Conservation (phyloP, 2,888 invertebrate species). For the Mimas tiliae region DNA sequence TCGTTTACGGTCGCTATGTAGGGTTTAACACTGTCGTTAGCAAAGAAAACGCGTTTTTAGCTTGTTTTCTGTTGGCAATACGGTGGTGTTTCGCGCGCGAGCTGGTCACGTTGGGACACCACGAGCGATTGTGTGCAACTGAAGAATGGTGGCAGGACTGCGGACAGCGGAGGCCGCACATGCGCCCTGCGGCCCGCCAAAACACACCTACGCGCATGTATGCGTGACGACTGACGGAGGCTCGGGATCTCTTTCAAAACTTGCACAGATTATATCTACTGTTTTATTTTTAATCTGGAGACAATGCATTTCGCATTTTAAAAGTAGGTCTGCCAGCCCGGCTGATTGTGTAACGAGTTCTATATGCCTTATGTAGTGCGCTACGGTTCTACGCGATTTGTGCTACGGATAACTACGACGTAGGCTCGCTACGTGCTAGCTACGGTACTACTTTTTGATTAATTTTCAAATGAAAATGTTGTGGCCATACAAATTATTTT, state of each 20-base stretch:
- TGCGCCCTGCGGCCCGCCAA: constrained; percentile 78
- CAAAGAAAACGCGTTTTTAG: constrained; percentile 50
- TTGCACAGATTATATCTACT: constrained; percentile 58
- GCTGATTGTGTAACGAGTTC: constrained; percentile 24
- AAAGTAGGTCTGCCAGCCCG: constrained; percentile 32
- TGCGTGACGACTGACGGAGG: constrained; percentile 58
- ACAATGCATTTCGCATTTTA: constrained; percentile 31
- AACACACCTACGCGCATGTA: constrained; percentile 82
- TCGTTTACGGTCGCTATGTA: constrained; percentile 36
- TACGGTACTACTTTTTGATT: constrained; percentile 1
- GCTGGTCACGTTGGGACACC: constrained; percentile 50
- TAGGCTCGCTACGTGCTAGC: constrained; percentile 38
- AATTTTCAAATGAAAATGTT: background rate
- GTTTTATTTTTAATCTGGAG: constrained; percentile 31
- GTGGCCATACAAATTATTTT: too few species aligned
- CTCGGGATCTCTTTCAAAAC: constrained; percentile 62
- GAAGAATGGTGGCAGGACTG: constrained; percentile 83
- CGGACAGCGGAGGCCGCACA: constrained; percentile 73
- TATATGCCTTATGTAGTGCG: constrained; percentile 16
- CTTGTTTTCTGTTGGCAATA: constrained; percentile 68
- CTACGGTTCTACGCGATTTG: constrained; percentile 36
- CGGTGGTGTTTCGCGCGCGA: constrained; percentile 55
- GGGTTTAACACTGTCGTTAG: constrained; percentile 53
- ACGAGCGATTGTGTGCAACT: constrained; percentile 71
- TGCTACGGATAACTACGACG: constrained; percentile 57